Evolutionary conservation across 2,797 vertebrate genomes (phyloP), one percentile per base, ranked within the genome.

Genomic region (Anabas testudineus): DNA sequence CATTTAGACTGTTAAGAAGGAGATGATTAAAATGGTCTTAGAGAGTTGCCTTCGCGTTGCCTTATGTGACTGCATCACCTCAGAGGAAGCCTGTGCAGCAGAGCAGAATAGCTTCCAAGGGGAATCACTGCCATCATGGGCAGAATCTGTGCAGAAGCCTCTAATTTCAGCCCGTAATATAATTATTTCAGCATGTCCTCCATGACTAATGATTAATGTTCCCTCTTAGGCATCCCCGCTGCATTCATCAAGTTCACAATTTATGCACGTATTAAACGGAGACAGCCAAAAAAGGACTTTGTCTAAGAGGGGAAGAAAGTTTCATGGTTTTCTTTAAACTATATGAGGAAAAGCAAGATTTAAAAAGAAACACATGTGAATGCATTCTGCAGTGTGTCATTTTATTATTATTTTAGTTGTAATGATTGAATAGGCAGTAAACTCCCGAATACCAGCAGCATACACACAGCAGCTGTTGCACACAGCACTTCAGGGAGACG

Each of bases 41-140:
- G 39, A 51, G 55, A 55, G 57, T 41, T 60, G 57, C 61, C 62
- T 72, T 76, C 76, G 49, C 74, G 45, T 51, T 57, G 67, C 37
- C 62, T 79, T 69, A 73, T 79, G 58, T 49, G 76, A 82, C 81
- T 77, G 70, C 76, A 75, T 81, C 75, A 77, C 62, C 64, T 78
- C 37, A 28, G 63, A 58, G 41, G 67, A 59, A 79, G 67, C 42
- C 45, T 62, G 59, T 54, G 80, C 76, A 69, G 64, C 5, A 0
- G 59, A 61, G 74, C 34, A 54, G 69, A 73, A 64, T 10, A 32
- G 54, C 71, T 58, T 55, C 52, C 67, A 57, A 46, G 62, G 14
- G 37, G 72, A 78, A 76, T 69, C 24, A 34, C 74, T 46, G 58
- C 52, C 49, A 71, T 80, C 5, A 42, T 84, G 73, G 69, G 57